Conservation (phyloP, 35 echinoderm and acorn worm genomes). For the Lytechinus pictus region DNA sequence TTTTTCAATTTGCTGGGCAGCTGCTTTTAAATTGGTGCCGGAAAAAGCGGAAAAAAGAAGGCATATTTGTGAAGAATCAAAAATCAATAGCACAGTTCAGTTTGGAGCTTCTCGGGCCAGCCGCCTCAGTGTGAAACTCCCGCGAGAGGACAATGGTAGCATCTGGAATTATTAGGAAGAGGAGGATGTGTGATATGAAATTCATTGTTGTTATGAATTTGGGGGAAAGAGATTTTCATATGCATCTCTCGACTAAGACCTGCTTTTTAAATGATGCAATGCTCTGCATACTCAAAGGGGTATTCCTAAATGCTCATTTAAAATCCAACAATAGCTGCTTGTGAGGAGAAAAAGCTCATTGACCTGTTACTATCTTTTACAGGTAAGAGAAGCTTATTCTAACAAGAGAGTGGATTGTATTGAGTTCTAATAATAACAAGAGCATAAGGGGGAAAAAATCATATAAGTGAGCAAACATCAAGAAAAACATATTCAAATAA, state of each 20-base stretch:
- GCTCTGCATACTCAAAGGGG: not conserved
- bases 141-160: not conserved
- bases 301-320: not conserved
- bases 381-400: not conserved
- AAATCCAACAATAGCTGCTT: not conserved
- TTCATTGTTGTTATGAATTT: conserved; percentile 10
- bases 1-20: not conserved
- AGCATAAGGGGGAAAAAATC: not conserved
- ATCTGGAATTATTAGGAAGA: conserved; percentile 11
- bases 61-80: conserved; percentile 19
- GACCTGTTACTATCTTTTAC: not conserved
- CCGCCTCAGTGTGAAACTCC: not conserved
- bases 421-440: not conserved
- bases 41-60: not conserved
- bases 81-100: not conserved
- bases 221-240: not conserved
- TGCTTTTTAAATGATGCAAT: not conserved
- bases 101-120: not conserved
- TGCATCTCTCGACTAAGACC: not conserved
- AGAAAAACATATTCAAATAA: too few species aligned
- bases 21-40: conserved; percentile 10
- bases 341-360: not conserved
- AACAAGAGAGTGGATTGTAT: not conserved
- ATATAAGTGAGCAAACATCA: not conserved
- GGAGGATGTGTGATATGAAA: not conserved